A percentile compares a stretch with the other conserved stretches of the same genome.
These are phyloP conservation scores for Pectinophora gossypiella DNA, from an alignment of 1,140 invertebrate species.

Conservation along the genomic window DNA sequence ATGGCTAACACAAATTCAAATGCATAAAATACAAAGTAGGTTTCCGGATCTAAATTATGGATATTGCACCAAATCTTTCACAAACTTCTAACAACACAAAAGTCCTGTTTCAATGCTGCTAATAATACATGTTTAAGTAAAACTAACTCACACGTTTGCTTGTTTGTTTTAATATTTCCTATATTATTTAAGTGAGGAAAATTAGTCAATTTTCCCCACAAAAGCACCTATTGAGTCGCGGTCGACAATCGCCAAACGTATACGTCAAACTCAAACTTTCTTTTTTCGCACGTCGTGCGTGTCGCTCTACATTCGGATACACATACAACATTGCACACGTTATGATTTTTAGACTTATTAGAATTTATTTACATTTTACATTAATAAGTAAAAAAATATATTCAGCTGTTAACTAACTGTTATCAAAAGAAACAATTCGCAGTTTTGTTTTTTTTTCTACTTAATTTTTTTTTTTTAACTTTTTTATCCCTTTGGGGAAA, in stretches of 20 bases:
- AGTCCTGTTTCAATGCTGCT: too few species aligned
- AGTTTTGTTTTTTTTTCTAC: too few species aligned
- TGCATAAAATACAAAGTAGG: slow-evolving; percentile 47
- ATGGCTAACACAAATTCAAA: slow-evolving; percentile 15
- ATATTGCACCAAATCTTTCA: slow-evolving; percentile 21
- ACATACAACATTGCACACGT: not conserved
- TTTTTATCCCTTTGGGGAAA: too few species aligned
- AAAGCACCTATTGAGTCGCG: slow-evolving; percentile 4
- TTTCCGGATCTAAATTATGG: slow-evolving; percentile 55
- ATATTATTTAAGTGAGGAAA: not conserved
- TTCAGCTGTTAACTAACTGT: too few species aligned
- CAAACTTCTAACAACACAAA: too few species aligned
- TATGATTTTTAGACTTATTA: too few species aligned
- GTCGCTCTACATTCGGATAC: slow-evolving; percentile 1
- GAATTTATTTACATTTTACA: too few species aligned
- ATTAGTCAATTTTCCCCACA: not conserved
- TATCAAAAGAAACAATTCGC: too few species aligned
- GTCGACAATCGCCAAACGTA: slow-evolving; percentile 32
- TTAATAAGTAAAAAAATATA: too few species aligned
- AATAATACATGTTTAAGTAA: too few species aligned
- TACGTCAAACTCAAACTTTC: slow-evolving; percentile 60
- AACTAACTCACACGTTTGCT: not conserved
- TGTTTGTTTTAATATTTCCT: slow-evolving; percentile 2
- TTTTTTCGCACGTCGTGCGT: slow-evolving; percentile 13
- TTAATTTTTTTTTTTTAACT: too few species aligned